Percentiles rank a stretch among this genome's conserved stretches.
phyloP scores from a whole-genome alignment of 2,797 vertebrate genomes.

The Hydrolagus colliei region DNA sequence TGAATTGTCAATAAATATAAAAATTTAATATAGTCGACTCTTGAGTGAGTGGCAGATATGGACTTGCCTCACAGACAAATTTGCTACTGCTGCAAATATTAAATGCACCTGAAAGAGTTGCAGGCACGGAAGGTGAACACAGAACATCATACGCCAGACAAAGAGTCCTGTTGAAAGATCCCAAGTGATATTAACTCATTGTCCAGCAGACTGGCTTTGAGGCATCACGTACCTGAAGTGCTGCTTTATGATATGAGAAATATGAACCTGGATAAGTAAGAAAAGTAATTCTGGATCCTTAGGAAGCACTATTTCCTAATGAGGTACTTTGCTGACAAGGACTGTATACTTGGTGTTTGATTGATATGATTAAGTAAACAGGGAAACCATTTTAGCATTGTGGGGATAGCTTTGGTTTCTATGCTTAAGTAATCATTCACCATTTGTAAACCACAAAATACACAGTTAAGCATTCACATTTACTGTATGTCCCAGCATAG shows the following conservation, averaged over 20 bases:
- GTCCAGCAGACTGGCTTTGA: conserved; percentile 35
- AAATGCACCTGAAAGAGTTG: conserved; percentile 73
- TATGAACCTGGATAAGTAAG: neutral
- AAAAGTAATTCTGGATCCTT: neutral
- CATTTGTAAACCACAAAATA: conserved; percentile 25
- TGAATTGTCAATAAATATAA: conserved; percentile 99
- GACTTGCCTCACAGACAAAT: conserved; percentile 92
- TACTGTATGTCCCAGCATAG: neutral
- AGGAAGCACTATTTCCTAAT: neutral
- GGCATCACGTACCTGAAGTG: neutral
- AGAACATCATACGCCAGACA: conserved; percentile 47
- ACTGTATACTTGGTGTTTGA: neutral
- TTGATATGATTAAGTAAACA: conserved; percentile 26
- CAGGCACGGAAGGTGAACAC: conserved; percentile 46
- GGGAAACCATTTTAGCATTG: conserved; percentile 13
- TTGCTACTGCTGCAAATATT: conserved; percentile 87
- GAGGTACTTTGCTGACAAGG: neutral
- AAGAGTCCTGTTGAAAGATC: conserved; percentile 48
- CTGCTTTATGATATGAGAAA: conserved; percentile 10
- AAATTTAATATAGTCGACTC: conserved; percentile 94
- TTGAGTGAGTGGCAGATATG: conserved; percentile 88
- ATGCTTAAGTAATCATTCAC: conserved; percentile 19
- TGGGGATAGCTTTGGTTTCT: neutral
- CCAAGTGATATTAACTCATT: conserved; percentile 37
- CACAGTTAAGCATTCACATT: neutral